Evolutionary conservation across 2,797 vertebrate species (phyloP), one percentile per base, ranked within the genome.

Genomic region (Coregonus suidteri): DNA sequence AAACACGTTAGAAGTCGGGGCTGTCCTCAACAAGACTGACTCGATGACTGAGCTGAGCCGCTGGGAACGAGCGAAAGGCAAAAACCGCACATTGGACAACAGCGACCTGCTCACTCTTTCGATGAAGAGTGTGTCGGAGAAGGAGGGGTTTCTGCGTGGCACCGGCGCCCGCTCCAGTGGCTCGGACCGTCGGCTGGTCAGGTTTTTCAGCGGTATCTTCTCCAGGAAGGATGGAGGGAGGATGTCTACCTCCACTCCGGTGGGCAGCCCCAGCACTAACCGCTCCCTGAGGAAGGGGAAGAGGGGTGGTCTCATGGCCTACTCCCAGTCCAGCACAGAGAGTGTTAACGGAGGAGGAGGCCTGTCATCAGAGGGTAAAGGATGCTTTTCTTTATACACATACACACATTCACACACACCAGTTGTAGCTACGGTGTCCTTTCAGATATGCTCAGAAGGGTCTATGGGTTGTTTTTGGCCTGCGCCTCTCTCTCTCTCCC

Each of bases 201-300:
- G 96, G 53, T 97, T 99, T 89, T 96, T 99, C 92, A 96, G 96
- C 4, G 96, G 98, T 20, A 96, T 98, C 88, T 98, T 98, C 74
- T 91, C 54, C 72, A 80, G 82, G 73, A 89, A 86, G 0, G 83
- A 78, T 0, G 73, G 25, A 1, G 6, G 56, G 56, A 7, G 20
- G n/a, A 18, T 15, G 25, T 52, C 90, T 9, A 76, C 90, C 0
- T 87, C 91, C 0, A 88, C 88, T 0, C 89, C 94, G 0, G 71
- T 88, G 4, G 89, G 94, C 0, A 93, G 94, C 59, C 94, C 95
- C 56, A 83, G 92, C 14, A 87, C 89, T 6, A 86, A 88, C 0
- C 88, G 93, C 0, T 88, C 93, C 0, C 91, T 93, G 0, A 87
- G 87, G 20, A 87, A 85, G 47, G 87, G 37, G 79, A 90, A 88